Percentiles rank a stretch among this genome's conserved stretches.
Evolutionary conservation across 2,888 invertebrate genomes (phyloP).

Genomic region (Bellardia pandia): DNA sequence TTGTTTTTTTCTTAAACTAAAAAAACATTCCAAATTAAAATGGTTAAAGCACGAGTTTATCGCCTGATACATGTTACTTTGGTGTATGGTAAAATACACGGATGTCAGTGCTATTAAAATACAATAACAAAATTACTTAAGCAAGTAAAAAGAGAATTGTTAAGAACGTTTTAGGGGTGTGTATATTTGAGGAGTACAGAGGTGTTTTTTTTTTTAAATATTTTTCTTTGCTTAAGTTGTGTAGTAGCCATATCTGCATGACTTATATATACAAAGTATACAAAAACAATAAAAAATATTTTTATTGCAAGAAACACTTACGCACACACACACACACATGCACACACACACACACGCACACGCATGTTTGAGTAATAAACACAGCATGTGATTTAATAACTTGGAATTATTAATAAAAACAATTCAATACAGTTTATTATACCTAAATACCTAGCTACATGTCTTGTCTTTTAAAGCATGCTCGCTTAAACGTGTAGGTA

Average conservation of each 20-base stretch:
- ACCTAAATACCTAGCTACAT: neutral
- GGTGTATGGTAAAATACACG: neutral
- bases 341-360: neutral
- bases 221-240: neutral
- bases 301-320: too few relatives aligned
- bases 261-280: neutral
- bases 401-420: conserved; percentile 13
- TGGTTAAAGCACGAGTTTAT: conserved; percentile 69
- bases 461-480: conserved; percentile 24
- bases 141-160: neutral
- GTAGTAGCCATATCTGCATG: neutral
- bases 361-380: conserved; percentile 38
- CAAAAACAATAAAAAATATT: neutral
- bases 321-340: neutral
- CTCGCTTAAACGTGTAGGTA: neutral
- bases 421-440: conserved; percentile 47
- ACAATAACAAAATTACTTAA: neutral
- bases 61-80: conserved; percentile 54
- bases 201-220: neutral
- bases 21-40: conserved; percentile 7
- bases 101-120: conserved; percentile 5
- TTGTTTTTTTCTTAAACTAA: conserved; percentile 2
- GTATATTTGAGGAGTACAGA: neutral
- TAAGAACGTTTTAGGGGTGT: neutral
- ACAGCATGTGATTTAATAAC: conserved; percentile 61